phyloP scores from a whole-genome alignment of 1,140 invertebrate genomes.

The Uloborus diversus region DNA sequence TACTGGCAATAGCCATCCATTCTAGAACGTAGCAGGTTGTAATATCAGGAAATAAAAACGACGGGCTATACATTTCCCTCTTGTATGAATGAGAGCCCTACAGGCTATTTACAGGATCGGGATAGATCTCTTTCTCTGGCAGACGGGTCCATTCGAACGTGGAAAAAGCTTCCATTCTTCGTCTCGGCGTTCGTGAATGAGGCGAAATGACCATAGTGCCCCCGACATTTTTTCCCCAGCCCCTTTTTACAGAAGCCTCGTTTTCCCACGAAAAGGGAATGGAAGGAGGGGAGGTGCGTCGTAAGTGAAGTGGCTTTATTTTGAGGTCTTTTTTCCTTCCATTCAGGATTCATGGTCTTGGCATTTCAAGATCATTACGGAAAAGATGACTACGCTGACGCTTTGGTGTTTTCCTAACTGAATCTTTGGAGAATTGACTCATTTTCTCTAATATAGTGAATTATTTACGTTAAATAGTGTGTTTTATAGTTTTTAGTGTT shows the following conservation, averaged over 20 bases:
- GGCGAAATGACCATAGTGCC: constrained; percentile 33
- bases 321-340: too few species aligned
- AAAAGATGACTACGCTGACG: not conserved
- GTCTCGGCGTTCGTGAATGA: constrained; percentile 16
- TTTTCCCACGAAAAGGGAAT: constrained; percentile 25
- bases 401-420: not conserved
- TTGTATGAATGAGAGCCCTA: not conserved
- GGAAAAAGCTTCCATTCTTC: constrained; percentile 4
- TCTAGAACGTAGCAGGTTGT: not conserved
- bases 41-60: constrained; percentile 35
- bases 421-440: not conserved
- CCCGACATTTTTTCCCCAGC: not conserved
- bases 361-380: not conserved
- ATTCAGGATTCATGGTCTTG: too few species aligned
- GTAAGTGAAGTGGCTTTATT: not conserved
- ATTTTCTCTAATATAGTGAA: not conserved
- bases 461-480: too few species aligned
- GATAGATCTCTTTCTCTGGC: not conserved
- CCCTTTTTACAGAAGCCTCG: not conserved
- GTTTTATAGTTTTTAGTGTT: too few species aligned
- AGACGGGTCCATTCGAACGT: constrained; percentile 9
- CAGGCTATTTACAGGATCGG: constrained; percentile 28
- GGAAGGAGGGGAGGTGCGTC: not conserved
- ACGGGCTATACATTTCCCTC: constrained; percentile 27
- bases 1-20: too few species aligned